Conservation (phyloP, 2,797 vertebrate genomes). For the Threskiornis aethiopicus region DNA sequence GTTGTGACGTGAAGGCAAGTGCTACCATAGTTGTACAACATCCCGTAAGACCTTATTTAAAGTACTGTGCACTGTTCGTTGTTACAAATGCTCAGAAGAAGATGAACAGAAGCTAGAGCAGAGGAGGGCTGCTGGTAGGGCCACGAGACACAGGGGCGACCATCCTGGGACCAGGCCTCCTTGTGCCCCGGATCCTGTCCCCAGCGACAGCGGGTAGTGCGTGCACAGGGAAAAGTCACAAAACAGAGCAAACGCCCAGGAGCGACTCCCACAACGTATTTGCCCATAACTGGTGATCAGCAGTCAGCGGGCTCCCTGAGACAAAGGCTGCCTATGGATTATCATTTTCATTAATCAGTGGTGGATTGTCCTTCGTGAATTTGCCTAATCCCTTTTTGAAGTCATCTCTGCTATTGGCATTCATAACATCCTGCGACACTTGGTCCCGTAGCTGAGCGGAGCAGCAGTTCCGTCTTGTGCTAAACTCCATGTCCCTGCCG, state of each 20-base stretch:
- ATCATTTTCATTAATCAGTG: background rate
- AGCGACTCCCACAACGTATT: accelerated
- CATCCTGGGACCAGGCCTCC: background rate
- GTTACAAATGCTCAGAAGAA: background rate
- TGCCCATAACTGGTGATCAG: background rate
- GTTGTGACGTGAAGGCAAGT: background rate
- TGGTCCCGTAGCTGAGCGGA: accelerated
- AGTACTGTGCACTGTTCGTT: accelerated
- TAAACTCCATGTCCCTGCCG: background rate
- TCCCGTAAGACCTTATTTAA: background rate
- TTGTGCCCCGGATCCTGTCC: accelerated
- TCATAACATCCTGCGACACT: no score
- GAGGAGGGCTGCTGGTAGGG: background rate
- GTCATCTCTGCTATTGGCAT: background rate
- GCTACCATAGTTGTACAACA: background rate
- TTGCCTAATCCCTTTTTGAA: background rate
- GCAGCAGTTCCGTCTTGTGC: background rate
- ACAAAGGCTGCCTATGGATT: background rate
- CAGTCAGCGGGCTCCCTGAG: background rate
- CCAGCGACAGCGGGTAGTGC: no score
- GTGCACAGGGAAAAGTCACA: background rate
- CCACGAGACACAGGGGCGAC: background rate
- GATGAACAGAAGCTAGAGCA: background rate
- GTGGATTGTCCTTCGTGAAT: background rate
- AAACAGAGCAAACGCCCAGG: background rate